Evolutionary conservation across 2,113 vertebrate genomes (phyloP).

Genomic region (Daboia siamensis): DNA sequence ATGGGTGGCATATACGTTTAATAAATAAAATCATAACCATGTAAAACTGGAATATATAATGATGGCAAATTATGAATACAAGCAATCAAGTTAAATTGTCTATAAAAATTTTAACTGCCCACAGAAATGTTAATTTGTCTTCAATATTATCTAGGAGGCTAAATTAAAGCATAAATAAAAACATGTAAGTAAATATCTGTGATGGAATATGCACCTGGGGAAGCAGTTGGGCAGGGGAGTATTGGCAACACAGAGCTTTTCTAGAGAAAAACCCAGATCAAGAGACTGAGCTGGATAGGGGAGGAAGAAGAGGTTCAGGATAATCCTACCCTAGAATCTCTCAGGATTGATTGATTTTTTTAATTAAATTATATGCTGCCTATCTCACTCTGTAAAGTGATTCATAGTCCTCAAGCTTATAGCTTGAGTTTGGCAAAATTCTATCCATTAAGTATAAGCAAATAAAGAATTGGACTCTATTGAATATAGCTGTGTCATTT

Average conservation of each 20-base stretch:
- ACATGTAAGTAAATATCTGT: neutral
- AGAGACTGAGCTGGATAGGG: neutral
- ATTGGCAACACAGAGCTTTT: neutral
- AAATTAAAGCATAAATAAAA: neutral
- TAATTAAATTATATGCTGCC: too few species aligned
- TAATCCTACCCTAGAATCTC: neutral
- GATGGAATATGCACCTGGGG: neutral
- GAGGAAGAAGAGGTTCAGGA: neutral
- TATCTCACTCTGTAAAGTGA: too few species aligned
- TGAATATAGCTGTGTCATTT: too few species aligned
- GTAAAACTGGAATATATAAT: neutral
- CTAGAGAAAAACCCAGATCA: neutral
- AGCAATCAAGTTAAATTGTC: neutral
- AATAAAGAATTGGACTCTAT: too few species aligned
- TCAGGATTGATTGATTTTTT: too few species aligned
- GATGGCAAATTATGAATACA: neutral
- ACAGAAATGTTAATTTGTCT: neutral
- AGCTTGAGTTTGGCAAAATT: too few species aligned
- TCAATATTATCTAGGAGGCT: neutral
- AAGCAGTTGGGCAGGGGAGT: neutral
- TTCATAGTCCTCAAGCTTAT: too few species aligned
- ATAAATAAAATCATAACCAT: neutral
- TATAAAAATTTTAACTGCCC: neutral
- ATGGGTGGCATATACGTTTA: too few species aligned
- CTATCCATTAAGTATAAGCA: too few species aligned